Evolutionary conservation across 2,113 vertebrate genomes (phyloP).

Genomic region (Lethenteron reissneri): DNA sequence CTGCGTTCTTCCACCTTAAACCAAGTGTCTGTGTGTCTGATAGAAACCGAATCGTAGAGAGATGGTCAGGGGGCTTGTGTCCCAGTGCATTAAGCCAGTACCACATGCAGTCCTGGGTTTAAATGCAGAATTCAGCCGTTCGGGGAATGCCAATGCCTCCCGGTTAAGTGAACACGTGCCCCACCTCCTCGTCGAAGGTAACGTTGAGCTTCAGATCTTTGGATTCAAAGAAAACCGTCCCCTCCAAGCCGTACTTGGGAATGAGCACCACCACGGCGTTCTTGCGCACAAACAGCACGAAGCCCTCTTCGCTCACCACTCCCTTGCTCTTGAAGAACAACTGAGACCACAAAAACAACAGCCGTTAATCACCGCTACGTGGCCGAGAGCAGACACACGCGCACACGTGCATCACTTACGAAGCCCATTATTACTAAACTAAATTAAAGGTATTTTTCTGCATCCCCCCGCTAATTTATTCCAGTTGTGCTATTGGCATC

Average conservation of each 20-base stretch:
- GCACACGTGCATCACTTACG: too few relatives aligned
- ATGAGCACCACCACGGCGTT: constrained; percentile 89
- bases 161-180: background rate
- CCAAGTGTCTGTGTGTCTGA: too few relatives aligned
- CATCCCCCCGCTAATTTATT: too few relatives aligned
- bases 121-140: background rate
- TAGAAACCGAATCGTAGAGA: too few relatives aligned
- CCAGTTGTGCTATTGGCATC: too few relatives aligned
- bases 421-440: too few relatives aligned
- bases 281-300: constrained; percentile 72
- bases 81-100: too few relatives aligned
- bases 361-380: too few relatives aligned
- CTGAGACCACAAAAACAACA: constrained; percentile 22
- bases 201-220: constrained; percentile 33
- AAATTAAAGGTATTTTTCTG: too few relatives aligned
- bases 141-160: constrained; percentile 5
- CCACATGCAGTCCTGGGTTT: background rate
- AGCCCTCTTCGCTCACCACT: constrained; percentile 71
- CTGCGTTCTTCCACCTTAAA: too few relatives aligned
- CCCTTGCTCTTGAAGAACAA: constrained; percentile 80
- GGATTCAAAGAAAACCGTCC: constrained; percentile 73
- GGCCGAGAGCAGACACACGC: too few relatives aligned
- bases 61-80: too few relatives aligned
- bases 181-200: constrained; percentile 62
- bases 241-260: constrained; percentile 82